Evolutionary conservation across 1,140 invertebrate species (phyloP).

Genomic region (Drusus annulatus): DNA sequence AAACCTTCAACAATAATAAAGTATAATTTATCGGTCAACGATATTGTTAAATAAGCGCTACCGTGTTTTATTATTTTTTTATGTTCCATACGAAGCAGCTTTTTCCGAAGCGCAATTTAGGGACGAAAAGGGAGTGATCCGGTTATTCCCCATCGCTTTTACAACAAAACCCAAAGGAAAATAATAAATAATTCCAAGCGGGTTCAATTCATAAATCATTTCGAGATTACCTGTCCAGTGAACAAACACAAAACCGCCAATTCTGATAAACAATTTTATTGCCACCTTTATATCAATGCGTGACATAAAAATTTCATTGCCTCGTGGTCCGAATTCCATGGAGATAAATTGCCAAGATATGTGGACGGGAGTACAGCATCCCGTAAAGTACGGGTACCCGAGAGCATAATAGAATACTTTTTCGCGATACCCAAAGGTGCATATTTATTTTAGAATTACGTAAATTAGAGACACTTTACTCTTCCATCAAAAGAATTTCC

Average conservation of each 20-base stretch:
- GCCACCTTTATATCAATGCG: slow-evolving; percentile 30
- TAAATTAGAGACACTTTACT: slow-evolving; percentile 49
- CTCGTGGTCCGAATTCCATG: neutral
- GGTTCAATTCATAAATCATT: slow-evolving; percentile 1
- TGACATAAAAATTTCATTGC: slow-evolving; percentile 37
- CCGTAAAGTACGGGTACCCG: neutral
- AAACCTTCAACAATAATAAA: no score
- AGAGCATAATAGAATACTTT: slow-evolving; percentile 13
- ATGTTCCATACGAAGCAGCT: no score
- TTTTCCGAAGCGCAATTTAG: no score
- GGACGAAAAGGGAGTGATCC: no score
- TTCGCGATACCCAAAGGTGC: slow-evolving; percentile 53
- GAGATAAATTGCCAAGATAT: slow-evolving; percentile 37
- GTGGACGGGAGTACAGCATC: neutral
- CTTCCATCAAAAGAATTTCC: neutral
- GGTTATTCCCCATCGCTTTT: no score
- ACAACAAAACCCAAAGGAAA: no score
- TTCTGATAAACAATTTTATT: slow-evolving; percentile 41
- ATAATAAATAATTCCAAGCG: no score
- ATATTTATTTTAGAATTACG: slow-evolving; percentile 58
- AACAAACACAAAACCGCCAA: slow-evolving; percentile 18
- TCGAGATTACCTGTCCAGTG: slow-evolving; percentile 11
- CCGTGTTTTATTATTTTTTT: no score
- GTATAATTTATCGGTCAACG: no score
- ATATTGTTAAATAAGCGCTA: no score